Evolutionary conservation across 2,888 invertebrate species (phyloP), one percentile per base, ranked within the genome.

Genomic region (Pimpla rufipes): DNA sequence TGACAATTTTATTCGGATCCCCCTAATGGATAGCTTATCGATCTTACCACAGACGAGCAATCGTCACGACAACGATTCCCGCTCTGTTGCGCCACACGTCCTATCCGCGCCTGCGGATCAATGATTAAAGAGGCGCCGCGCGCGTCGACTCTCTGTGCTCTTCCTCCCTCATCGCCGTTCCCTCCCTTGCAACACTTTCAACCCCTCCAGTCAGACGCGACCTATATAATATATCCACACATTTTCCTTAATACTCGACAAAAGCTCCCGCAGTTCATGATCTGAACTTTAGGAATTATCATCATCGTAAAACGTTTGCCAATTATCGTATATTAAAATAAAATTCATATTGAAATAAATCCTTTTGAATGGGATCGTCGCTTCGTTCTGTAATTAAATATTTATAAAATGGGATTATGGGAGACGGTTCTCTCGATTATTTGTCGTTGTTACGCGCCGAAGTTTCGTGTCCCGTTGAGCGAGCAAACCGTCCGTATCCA

Each of bases 41-140:
- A 73, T 59, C 18, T 16, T 23, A 59, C n/a, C 45, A 47, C 45
- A n/a, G n/a, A 55, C 16, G 18, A 5, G 13, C 23, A 16, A 73
- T 71, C 35, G 11, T 18, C 23, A n/a, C 40, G 23, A 68, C 64
- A 64, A 52, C 50, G 57, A 68, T 23, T 37, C 40, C 21, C 37
- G 35, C 52, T 62, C 62, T n/a, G 73, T 47, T n/a, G 18, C 16
- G 62, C 73, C 13, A 35, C 47, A 64, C 47, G 37, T 76, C 57
- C 74, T 57, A 74, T 66, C 66, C 62, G 59, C 64, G 66, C 76
- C 79, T 64, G 64, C 67, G 79, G 82, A 85, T 84, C 84, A 83
- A 85, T 85, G 85, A 84, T 78, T 82, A 79, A 81, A 71, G 82
- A 76, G 75, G 71, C 80, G 83, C 79, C 71, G 71, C 80, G 83